A percentile compares a stretch with the other conserved stretches of the same genome.
Evolutionary conservation across 2,113 vertebrate genomes (phyloP).

Genomic region (Illadopsis cleaveri): DNA sequence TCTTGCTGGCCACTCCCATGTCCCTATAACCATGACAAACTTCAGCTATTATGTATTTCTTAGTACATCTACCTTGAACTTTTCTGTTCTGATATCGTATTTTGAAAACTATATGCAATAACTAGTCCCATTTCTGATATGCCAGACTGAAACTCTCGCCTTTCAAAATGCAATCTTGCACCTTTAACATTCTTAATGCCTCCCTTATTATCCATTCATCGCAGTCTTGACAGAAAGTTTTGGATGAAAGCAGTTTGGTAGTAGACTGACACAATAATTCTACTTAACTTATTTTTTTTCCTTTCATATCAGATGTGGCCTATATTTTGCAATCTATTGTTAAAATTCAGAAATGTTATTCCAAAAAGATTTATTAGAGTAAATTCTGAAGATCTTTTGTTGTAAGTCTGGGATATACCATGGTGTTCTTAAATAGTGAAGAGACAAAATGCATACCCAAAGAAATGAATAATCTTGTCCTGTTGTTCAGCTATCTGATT

Average conservation of each 20-base stretch:
- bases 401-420: neutral
- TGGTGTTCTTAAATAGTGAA: neutral
- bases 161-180: neutral
- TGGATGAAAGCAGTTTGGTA: neutral
- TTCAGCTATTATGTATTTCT: neutral
- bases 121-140: neutral
- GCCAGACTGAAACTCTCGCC: neutral
- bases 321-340: neutral
- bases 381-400: neutral
- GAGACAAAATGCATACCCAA: neutral
- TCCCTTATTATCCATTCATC: neutral
- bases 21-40: neutral
- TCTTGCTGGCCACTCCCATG: neutral
- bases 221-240: neutral
- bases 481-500: neutral
- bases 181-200: neutral
- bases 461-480: neutral
- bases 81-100: neutral
- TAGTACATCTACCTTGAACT: neutral
- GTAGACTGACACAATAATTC: neutral
- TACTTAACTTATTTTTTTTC: neutral
- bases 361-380: neutral
- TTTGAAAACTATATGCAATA: neutral
- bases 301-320: neutral
- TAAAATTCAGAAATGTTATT: neutral